Percentiles rank a stretch among this genome's conserved stretches.
Conservation (phyloP, 2,888 invertebrate species). For the Pristionchus japonicus region DNA sequence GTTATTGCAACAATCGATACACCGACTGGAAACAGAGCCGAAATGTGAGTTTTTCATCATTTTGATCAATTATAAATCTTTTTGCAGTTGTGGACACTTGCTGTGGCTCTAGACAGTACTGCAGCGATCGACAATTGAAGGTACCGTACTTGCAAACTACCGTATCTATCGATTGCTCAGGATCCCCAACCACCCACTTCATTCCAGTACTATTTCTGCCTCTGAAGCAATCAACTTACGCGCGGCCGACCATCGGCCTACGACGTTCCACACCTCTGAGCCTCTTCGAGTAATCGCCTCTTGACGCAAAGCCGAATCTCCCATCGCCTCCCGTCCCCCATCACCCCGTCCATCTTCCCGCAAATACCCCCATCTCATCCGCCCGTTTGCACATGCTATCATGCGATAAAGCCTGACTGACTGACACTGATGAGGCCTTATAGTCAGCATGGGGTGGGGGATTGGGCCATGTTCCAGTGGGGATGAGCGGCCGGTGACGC, state of each 20-base stretch:
- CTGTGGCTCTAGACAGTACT: not conserved
- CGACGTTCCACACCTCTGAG: not conserved
- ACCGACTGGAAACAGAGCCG: not conserved
- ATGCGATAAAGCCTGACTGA: not conserved
- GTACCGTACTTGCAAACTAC: not conserved
- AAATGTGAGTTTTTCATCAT: not conserved
- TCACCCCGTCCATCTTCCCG: not conserved
- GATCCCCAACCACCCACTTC: no score
- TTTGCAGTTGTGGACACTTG: not conserved
- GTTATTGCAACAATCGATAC: not conserved
- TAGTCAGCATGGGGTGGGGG: no score
- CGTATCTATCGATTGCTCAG: not conserved
- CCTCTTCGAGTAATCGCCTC: not conserved
- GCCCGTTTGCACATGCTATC: not conserved
- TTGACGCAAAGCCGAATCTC: slow-evolving; percentile 13
- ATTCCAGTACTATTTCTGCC: slow-evolving; percentile 8
- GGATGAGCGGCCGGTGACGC: no score
- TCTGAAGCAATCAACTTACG: not conserved
- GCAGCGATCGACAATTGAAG: not conserved
- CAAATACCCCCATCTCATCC: not conserved
- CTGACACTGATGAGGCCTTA: no score
- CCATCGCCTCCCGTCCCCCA: not conserved
- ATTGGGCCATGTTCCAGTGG: no score
- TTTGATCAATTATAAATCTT: not conserved
- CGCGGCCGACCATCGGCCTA: not conserved